Evolutionary conservation across 2,888 invertebrate species (phyloP), one percentile per base, ranked within the genome.

Genomic region (Tricholauxania praeusta): DNA sequence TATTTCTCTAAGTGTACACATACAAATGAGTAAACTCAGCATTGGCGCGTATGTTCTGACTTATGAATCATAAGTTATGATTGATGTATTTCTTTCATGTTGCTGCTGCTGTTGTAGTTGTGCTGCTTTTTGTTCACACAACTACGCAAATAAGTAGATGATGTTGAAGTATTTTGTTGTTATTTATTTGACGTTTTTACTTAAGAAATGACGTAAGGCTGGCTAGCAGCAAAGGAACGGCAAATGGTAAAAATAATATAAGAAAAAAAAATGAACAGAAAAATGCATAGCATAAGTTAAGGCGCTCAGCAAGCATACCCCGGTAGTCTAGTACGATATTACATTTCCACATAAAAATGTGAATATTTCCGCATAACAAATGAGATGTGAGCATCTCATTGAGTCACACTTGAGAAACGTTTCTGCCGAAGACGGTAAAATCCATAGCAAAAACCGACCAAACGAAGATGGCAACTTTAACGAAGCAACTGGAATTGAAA

Each of bases 81-180:
- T 69, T 69, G 69, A 69, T 69, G 69, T 69, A 60, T 62, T 69
- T 69, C 22, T 60, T 49, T 22, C 15, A 39, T 59, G n/a, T 59
- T 57, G 32, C 15, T 47, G 28, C 39, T 65, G 15, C 22, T 49
- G 48, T 57, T 59, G n/a, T 48, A 22, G 19, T 68, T 47, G 39
- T 49, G 49, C 10, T 55, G 19, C 3, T 48, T 22, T 59, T 48
- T 12, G 14, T 32, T 19, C 47, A 47, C 19, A 39, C 39, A 39
- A 39, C 39, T 39, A 10, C 39, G 39, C 39, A 39, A 39, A 39
- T 39, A 39, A 39, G 57, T 28, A 57, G 57, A 28, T 6, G 57
- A 62, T 39, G 32, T 32, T 62, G 39, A 62, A 62, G 32, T 17
- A 49, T 64, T 49, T 19, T 51, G 64, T 52, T 51, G 64, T 65